Evolutionary conservation across 2,113 vertebrate species (phyloP), one percentile per base, ranked within the genome.

Genomic region (Acinonyx jubatus): DNA sequence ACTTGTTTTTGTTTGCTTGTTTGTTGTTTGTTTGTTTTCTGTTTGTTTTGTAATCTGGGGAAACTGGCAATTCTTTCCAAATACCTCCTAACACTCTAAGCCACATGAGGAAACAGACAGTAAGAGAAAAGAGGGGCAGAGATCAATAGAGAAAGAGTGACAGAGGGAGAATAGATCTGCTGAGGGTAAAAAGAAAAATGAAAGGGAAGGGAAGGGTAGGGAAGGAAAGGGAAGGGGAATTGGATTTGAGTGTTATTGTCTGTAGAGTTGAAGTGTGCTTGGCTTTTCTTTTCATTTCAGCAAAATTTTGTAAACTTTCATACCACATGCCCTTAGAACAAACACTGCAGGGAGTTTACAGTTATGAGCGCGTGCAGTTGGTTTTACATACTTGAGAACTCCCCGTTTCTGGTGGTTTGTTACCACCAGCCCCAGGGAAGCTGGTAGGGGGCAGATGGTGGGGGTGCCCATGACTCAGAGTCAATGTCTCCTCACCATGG

Each of bases 201-300:
- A 19, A 31, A 5, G 61, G 36, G 18, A 45, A 45, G 45, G 45
- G 45, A 13, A 36, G 52, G 52, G 15, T 36, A 21, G 45, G 18
- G 31, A 15, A 48, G 14, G 41, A 50, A 11, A 33, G 38, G 10
- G 9, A 18, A 76, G 57, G 57, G 65, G 74, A 45, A 10, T 18
- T 3, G 9, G 21, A 18, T 48, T 50, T 52, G 63, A 90, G 48
- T 11, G 19, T 7, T 55, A 7, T 1, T 19, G 27, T 57, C 36
- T 73, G 4, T 0, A 65, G 80, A 92, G 3, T 65, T 65, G 14
- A 93, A 92, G 79, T 33, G 6, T 31, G 41, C 9, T 79, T 81
- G 19, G 25, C 23, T 96, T 87, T 13, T 33, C 76, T 96, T 84
- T 83, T 82, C 5, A 91, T 88, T 85, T 91, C n/a, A 91, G 38